A percentile compares a stretch with the other conserved stretches of the same genome.
phyloP scores from a whole-genome alignment of 2,888 invertebrate species.

The Drosophila leonis region DNA sequence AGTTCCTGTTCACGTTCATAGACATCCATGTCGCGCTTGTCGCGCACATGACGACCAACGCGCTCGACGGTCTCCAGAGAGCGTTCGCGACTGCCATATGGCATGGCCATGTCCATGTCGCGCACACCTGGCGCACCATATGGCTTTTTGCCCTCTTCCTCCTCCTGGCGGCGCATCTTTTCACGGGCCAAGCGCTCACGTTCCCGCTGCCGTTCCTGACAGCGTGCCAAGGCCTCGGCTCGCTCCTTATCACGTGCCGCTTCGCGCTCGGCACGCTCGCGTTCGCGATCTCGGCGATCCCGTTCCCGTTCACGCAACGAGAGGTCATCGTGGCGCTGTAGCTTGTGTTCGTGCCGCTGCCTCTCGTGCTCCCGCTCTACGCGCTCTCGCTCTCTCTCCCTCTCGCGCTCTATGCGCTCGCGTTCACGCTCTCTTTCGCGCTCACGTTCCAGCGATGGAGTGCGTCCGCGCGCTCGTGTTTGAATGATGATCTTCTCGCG shows the following conservation, averaged over 20 bases:
- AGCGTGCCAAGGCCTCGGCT: slow-evolving; percentile 89
- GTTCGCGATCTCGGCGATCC: slow-evolving; percentile 87
- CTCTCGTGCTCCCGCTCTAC: slow-evolving; percentile 74
- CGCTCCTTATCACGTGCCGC: slow-evolving; percentile 88
- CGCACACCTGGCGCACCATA: slow-evolving; percentile 79
- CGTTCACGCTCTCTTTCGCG: slow-evolving; percentile 69
- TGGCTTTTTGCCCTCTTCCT: slow-evolving; percentile 79
- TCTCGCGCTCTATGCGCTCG: slow-evolving; percentile 66
- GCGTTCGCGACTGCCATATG: slow-evolving; percentile 83
- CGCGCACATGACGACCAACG: slow-evolving; percentile 66
- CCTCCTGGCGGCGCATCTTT: slow-evolving; percentile 85
- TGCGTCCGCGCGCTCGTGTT: slow-evolving; percentile 84
- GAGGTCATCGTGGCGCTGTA: slow-evolving; percentile 83
- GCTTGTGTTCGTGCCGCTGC: slow-evolving; percentile 74
- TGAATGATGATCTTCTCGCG: slow-evolving; percentile 85
- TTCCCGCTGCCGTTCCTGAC: slow-evolving; percentile 88
- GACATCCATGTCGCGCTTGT: slow-evolving; percentile 76
- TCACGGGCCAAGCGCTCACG: slow-evolving; percentile 86
- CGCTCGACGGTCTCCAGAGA: slow-evolving; percentile 80
- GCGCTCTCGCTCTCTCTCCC: slow-evolving; percentile 56
- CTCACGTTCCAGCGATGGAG: slow-evolving; percentile 80
- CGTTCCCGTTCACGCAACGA: slow-evolving; percentile 84
- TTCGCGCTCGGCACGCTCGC: slow-evolving; percentile 87
- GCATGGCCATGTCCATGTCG: slow-evolving; percentile 87
- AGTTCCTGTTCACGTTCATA: slow-evolving; percentile 80